A percentile compares a stretch with the other conserved stretches of the same genome.
Evolutionary conservation across 1,140 invertebrate species (phyloP).

Genomic region (Scaptomyza montana): DNA sequence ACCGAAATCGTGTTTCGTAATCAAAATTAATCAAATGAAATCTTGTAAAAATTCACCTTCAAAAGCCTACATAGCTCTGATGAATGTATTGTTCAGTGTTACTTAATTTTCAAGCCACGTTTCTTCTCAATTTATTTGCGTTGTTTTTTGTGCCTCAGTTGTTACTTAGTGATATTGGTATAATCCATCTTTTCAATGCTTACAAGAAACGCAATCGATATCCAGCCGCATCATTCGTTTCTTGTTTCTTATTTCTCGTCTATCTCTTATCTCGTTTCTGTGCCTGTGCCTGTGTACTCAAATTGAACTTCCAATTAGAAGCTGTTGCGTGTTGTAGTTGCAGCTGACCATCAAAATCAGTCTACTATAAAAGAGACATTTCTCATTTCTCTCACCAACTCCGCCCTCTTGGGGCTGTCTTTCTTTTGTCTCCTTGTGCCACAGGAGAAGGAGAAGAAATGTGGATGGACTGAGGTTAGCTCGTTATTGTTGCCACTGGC

Average conservation of each 20-base stretch:
- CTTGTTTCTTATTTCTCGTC: background rate
- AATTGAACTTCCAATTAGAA: constrained; percentile 72
- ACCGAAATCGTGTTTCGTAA: no score
- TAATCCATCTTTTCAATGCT: constrained; percentile 29
- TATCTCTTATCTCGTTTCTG: no score
- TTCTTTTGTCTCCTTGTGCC: background rate
- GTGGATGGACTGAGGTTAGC: constrained; percentile 40
- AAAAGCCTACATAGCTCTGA: background rate
- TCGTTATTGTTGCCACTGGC: constrained; percentile 77
- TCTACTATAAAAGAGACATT: constrained; percentile 43
- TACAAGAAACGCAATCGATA: constrained; percentile 32
- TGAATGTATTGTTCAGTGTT: background rate
- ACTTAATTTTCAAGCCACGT: background rate
- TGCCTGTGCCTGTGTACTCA: constrained; percentile 5
- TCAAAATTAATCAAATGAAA: no score
- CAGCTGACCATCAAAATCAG: constrained; percentile 77
- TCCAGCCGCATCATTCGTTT: background rate
- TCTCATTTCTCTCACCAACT: constrained; percentile 7
- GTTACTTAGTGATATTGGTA: constrained; percentile 7
- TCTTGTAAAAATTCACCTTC: no score
- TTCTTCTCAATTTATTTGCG: background rate
- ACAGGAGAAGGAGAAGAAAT: no score
- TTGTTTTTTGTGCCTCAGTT: background rate
- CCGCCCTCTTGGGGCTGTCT: background rate
- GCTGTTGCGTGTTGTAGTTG: constrained; percentile 58